A percentile compares a stretch with the other conserved stretches of the same genome.
Conservation (phyloP, 2,797 vertebrate genomes). For the Saguinus oedipus region DNA sequence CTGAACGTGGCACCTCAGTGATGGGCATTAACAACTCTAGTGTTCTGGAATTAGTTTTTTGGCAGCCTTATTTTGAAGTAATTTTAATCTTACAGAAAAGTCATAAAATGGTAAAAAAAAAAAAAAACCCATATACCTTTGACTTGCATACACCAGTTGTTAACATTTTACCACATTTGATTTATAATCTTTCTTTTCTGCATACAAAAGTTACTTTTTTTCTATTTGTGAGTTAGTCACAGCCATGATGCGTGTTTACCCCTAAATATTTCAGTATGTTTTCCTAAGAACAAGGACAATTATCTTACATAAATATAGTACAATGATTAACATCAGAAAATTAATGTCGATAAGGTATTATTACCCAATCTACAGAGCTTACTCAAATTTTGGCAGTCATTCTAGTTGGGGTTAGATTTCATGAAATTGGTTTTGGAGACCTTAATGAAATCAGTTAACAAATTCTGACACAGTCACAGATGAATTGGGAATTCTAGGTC, state of each 20-base stretch:
- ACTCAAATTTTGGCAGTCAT: not conserved
- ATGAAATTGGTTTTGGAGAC: not conserved
- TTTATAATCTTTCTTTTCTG: not conserved
- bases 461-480: not conserved
- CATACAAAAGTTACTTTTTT: not conserved
- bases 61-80: not conserved
- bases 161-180: not conserved
- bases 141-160: not conserved
- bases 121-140: not conserved
- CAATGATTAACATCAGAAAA: conserved; percentile 17
- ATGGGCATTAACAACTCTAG: not conserved
- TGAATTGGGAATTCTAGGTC: not conserved
- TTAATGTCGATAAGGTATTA: not conserved
- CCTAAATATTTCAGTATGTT: conserved; percentile 4
- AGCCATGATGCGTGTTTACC: not conserved
- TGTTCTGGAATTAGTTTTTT: not conserved
- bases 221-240: not conserved
- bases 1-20: not conserved
- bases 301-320: not conserved
- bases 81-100: not conserved
- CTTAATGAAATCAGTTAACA: not conserved
- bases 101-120: not conserved
- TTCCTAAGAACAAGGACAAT: not conserved
- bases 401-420: not conserved
- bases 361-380: not conserved